Percentiles rank a stretch among this genome's conserved stretches.
Evolutionary conservation across 2,113 vertebrate genomes (phyloP).

Genomic region (Taurulus bubalis): DNA sequence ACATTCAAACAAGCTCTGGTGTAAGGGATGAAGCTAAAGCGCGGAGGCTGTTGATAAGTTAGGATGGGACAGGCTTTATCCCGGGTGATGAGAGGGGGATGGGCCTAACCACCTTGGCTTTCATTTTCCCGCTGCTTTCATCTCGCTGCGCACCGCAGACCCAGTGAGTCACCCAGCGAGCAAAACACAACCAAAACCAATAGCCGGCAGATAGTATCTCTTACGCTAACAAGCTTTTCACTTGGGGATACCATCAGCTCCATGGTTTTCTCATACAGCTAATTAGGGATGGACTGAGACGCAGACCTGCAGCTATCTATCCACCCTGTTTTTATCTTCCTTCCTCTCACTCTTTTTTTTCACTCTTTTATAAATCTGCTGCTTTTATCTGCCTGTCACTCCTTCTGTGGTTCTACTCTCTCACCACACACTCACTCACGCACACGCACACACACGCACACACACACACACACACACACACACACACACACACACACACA

Average conservation of each 20-base stretch:
- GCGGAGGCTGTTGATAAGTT: constrained; percentile 59
- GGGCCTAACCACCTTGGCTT: constrained; percentile 63
- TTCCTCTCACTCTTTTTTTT: constrained; percentile 44
- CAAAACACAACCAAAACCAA: constrained; percentile 80
- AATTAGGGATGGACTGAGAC: constrained; percentile 77
- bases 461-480: constrained; percentile 32
- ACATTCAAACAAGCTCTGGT: constrained; percentile 57
- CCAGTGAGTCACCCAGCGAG: constrained; percentile 73
- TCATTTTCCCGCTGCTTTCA: constrained; percentile 70
- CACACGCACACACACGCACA: neutral
- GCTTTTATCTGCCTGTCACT: constrained; percentile 18
- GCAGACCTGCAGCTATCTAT: constrained; percentile 75
- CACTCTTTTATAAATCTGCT: constrained; percentile 5
- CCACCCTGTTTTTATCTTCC: constrained; percentile 47
- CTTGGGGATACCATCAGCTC: constrained; percentile 77
- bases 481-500: no score
- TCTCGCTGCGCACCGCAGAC: constrained; percentile 66
- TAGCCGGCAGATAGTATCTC: constrained; percentile 80
- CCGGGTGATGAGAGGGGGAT: constrained; percentile 45
- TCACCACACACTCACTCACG: neutral
- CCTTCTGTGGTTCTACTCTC: constrained; percentile 7
- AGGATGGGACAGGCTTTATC: constrained; percentile 64
- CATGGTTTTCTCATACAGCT: constrained; percentile 69
- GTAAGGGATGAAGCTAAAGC: constrained; percentile 48
- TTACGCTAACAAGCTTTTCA: constrained; percentile 82